Evolutionary conservation across 2,113 vertebrate genomes (phyloP).

Genomic region (Pterophyllum scalare): DNA sequence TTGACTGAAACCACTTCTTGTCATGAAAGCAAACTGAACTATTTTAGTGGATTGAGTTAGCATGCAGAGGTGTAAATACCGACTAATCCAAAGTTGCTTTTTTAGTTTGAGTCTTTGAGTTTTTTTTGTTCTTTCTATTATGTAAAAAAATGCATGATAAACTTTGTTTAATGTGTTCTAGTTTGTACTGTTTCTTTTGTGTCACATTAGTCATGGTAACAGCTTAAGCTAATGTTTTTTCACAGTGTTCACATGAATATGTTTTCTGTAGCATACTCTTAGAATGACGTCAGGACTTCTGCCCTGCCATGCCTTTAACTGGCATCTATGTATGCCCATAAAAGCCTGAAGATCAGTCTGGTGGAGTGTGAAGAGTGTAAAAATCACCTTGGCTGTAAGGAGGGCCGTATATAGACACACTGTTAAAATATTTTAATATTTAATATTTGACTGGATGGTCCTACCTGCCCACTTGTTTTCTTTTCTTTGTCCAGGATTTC

Average conservation of each 20-base stretch:
- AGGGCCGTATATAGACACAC: background rate
- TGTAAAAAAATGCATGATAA: too few relatives aligned
- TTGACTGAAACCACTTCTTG: background rate
- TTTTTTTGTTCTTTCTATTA: background rate
- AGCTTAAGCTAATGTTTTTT: background rate
- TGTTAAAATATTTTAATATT: background rate
- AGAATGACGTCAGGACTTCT: background rate
- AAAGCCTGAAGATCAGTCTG: background rate
- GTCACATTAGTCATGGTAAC: background rate
- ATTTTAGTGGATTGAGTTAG: background rate
- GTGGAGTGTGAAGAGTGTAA: background rate
- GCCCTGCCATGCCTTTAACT: background rate
- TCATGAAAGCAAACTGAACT: slow-evolving; percentile 1
- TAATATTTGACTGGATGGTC: background rate
- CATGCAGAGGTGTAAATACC: background rate
- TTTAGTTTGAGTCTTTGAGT: background rate
- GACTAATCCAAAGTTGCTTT: background rate
- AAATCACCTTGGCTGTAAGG: background rate
- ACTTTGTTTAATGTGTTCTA: background rate
- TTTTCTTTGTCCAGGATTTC: background rate
- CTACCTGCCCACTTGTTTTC: background rate
- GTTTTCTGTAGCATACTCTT: background rate
- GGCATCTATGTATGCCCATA: background rate
- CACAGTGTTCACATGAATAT: too few relatives aligned
- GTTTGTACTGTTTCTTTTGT: background rate